These are phyloP conservation scores for Takifugu bimaculatus DNA, from an alignment of 2,113 vertebrate species.

Conservation along the genomic window DNA sequence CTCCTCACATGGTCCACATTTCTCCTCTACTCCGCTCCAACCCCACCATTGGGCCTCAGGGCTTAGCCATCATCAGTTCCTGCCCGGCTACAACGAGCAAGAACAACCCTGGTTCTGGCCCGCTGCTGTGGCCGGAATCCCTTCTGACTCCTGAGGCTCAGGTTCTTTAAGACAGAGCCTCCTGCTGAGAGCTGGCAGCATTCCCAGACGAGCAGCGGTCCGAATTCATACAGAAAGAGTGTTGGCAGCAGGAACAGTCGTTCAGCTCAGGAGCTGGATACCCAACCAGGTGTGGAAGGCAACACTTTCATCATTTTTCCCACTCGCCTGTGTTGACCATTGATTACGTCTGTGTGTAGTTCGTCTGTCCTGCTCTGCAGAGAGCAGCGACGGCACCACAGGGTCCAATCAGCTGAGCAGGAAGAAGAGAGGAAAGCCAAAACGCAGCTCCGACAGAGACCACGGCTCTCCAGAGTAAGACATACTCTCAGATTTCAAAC, in stretches of 20 bases:
- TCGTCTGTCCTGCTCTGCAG: constrained; percentile 46
- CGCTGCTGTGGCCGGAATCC: constrained; percentile 6
- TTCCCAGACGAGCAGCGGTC: neutral
- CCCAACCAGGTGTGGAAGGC: constrained; percentile 62
- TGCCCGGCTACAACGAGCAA: constrained; percentile 14
- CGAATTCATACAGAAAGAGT: constrained; percentile 9
- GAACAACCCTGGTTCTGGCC: constrained; percentile 20
- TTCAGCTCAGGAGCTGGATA: constrained; percentile 57
- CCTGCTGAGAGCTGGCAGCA: constrained; percentile 10
- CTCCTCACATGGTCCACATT: constrained; percentile 16
- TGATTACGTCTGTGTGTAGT: constrained; percentile 37
- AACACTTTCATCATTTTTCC: neutral
- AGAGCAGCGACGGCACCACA: constrained; percentile 48
- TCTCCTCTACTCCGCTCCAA: constrained; percentile 13
- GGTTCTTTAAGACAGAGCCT: constrained; percentile 31
- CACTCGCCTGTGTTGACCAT: too few relatives aligned
- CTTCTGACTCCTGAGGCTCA: constrained; percentile 12
- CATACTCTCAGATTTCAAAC: neutral
- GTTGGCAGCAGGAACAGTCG: constrained; percentile 17
- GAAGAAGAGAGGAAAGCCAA: constrained; percentile 29
- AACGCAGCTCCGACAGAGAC: constrained; percentile 13
- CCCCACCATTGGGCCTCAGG: constrained; percentile 13
- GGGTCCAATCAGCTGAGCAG: constrained; percentile 23
- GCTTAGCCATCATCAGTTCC: neutral
- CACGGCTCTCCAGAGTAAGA: constrained; percentile 44